Evolutionary conservation across 2,888 invertebrate species (phyloP).

Genomic region (Zhengitettix transpicula): DNA sequence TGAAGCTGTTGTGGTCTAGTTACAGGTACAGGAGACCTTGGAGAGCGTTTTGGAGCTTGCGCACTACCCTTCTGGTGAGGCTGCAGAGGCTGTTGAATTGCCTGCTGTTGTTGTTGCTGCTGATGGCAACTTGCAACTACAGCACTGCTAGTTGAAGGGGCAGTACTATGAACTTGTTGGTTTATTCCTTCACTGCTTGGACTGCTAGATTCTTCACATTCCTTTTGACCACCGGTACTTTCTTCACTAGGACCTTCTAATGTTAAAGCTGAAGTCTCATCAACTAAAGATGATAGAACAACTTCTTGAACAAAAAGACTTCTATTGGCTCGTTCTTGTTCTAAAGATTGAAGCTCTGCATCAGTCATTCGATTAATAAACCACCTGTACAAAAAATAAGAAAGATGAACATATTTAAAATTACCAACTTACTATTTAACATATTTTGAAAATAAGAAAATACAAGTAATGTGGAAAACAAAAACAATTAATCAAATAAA

Average conservation of each 20-base stretch:
- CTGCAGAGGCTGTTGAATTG: not conserved
- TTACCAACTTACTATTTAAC: too few species aligned
- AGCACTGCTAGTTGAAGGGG: slow-evolving; percentile 8
- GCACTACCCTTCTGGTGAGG: too few species aligned
- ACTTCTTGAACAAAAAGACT: slow-evolving; percentile 54
- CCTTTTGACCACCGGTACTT: slow-evolving; percentile 6
- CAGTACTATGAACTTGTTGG: slow-evolving; percentile 7
- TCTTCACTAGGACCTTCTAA: slow-evolving; percentile 3
- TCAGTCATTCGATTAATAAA: slow-evolving; percentile 27
- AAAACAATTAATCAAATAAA: too few species aligned
- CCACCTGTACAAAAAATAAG: not conserved
- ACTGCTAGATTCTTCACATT: slow-evolving; percentile 6
- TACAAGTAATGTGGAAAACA: too few species aligned
- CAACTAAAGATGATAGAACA: slow-evolving; percentile 40
- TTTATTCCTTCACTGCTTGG: slow-evolving; percentile 3
- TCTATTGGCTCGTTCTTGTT: slow-evolving; percentile 41
- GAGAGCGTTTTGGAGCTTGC: slow-evolving; percentile 3
- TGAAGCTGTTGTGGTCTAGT: not conserved
- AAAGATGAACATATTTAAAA: too few species aligned
- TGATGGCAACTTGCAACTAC: slow-evolving; percentile 10
- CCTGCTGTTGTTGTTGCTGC: slow-evolving; percentile 16
- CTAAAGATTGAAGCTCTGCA: slow-evolving; percentile 34
- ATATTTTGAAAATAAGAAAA: too few species aligned
- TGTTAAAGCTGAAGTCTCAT: slow-evolving; percentile 10
- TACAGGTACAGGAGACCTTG: not conserved